Percentiles rank a stretch among this genome's conserved stretches.
Conservation (phyloP, 2,113 vertebrate species). For the Talpa occidentalis region DNA sequence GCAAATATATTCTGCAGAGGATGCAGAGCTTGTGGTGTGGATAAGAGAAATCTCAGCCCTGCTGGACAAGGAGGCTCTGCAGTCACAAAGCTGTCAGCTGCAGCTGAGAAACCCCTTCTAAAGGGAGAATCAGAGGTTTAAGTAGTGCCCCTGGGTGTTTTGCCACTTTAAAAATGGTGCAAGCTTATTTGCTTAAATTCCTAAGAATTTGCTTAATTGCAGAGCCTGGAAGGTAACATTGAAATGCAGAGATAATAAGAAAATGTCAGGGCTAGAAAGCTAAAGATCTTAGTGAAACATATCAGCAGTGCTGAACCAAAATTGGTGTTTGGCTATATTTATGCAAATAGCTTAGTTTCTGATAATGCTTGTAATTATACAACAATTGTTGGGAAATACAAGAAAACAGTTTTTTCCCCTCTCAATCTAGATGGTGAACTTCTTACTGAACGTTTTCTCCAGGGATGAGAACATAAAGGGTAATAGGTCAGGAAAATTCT, state of each 20-base stretch:
- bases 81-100: conserved; percentile 78
- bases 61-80: conserved; percentile 60
- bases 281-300: conserved; percentile 56
- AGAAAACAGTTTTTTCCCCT: conserved; percentile 22
- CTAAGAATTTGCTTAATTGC: conserved; percentile 72
- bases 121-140: conserved; percentile 77
- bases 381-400: conserved; percentile 41
- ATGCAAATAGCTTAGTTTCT: conserved; percentile 66
- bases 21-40: conserved; percentile 74
- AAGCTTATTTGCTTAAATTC: conserved; percentile 81
- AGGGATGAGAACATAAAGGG: conserved; percentile 4
- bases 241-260: conserved; percentile 80
- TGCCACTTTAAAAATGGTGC: conserved; percentile 77
- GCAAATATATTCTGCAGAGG: conserved; percentile 81
- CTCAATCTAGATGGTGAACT: conserved; percentile 14
- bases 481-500: conserved; percentile 2
- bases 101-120: conserved; percentile 72
- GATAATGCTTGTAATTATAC: conserved; percentile 65
- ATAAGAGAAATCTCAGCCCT: conserved; percentile 77
- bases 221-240: conserved; percentile 73
- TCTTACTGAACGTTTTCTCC: conserved; percentile 40
- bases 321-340: conserved; percentile 60
- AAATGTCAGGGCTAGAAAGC: conserved; percentile 61
- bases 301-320: conserved; percentile 46
- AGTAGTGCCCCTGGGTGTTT: conserved; percentile 76